Evolutionary conservation across 2,797 vertebrate species (phyloP), one percentile per base, ranked within the genome.

Genomic region (Oophaga sylvatica): DNA sequence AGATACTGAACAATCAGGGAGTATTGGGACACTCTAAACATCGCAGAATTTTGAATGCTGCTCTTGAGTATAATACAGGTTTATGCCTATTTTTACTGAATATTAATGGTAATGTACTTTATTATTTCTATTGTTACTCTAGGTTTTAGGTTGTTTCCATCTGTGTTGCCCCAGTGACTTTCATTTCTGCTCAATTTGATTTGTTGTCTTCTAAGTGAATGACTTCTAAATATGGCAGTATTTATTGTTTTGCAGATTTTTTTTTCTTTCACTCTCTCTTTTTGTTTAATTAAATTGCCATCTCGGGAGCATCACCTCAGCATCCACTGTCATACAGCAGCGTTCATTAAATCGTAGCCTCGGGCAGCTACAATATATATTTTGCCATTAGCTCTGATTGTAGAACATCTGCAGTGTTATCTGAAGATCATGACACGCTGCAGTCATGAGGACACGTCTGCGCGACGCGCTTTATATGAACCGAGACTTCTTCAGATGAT

Each of bases 341-440:
- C 71, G 77, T 85, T 85, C 83, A 85, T 85, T 85, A 85, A 85
- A 85, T 67, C 63, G 16, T 85, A 85, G 83, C 83, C 83, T 78
- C 15, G 29, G 83, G 83, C 73, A 65, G 83, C 48, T 60, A 65
- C 73, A 77, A 77, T 77, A 85, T 85, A 85, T 78, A 77, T 85
- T 60, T 77, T 77, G 73, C 67, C 83, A 85, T 85, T 77, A 85
- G 73, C 73, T 63, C 70, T 84, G 82, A 84, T 75, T 75, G 73
- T n/a, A 77, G 57, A 76, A 84, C 83, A 84, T 84, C 83, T 84
- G 75, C 60, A 65, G 73, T 29, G 57, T 77, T 45, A 65, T 45
- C 73, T 59, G n/a, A 62, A 35, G 31, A 29, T 7, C 60, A 29
- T 56, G 60, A 67, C 41, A 77, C 19, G 29, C 22, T 48, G 81